Conservation (phyloP, 2,113 vertebrate species). For the Oreochromis tanganicae region DNA sequence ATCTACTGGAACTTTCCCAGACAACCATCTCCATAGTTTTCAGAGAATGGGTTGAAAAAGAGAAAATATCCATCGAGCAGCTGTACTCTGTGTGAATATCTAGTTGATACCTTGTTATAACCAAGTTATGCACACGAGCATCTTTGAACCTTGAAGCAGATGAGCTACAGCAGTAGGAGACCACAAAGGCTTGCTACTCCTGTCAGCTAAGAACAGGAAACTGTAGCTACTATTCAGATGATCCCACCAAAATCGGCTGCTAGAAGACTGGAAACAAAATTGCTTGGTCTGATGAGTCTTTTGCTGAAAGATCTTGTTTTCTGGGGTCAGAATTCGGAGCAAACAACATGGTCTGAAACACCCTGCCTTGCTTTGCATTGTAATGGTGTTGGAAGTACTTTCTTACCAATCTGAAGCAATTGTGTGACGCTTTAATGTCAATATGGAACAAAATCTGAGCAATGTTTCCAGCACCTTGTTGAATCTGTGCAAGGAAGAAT, state of each 20-base stretch:
- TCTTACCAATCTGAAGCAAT: not conserved
- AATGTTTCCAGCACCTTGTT: not conserved
- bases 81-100: not conserved
- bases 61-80: not conserved
- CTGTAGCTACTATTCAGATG: not conserved
- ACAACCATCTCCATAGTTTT: not conserved
- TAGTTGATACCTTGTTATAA: not conserved
- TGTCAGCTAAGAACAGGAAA: not conserved
- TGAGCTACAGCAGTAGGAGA: not conserved
- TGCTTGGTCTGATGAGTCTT: not conserved
- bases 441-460: not conserved
- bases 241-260: too few relatives aligned
- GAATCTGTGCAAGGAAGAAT: not conserved
- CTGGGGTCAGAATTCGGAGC: not conserved
- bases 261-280: not conserved
- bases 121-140: not conserved
- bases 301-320: not conserved
- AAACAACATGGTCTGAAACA: not conserved
- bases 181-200: not conserved
- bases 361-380: not conserved
- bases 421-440: not conserved
- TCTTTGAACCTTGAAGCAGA: not conserved
- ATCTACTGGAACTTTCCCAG: not conserved
- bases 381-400: not conserved
- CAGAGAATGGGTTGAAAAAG: not conserved